A percentile compares a stretch with the other conserved stretches of the same genome.
Conservation (phyloP, 2,113 vertebrate genomes). For the Aegotheles bennettii region DNA sequence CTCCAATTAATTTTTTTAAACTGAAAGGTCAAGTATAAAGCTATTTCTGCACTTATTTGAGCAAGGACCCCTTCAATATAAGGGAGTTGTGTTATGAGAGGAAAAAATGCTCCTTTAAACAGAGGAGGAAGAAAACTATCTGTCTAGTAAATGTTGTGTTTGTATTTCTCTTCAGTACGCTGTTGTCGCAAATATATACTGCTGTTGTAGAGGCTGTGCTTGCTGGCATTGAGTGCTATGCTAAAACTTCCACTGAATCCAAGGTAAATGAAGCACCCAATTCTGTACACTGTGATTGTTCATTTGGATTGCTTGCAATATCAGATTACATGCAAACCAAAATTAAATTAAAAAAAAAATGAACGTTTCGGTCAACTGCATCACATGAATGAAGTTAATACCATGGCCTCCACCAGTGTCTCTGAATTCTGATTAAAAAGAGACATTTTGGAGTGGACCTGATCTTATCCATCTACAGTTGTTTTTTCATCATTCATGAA, state of each 20-base stretch:
- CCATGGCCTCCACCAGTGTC: not conserved
- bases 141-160: constrained; percentile 57
- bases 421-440: not conserved
- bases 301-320: constrained; percentile 10
- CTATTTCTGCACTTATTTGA: not conserved
- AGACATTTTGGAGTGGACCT: not conserved
- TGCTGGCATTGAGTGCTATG: constrained; percentile 89
- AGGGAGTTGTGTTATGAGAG: not conserved
- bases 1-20: not conserved
- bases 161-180: constrained; percentile 74
- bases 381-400: not conserved
- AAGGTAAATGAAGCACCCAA: constrained; percentile 77
- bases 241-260: constrained; percentile 79
- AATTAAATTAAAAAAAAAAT: accelerated
- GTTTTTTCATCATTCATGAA: not conserved
- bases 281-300: not conserved
- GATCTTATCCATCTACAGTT: not conserved
- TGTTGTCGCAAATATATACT: constrained; percentile 90
- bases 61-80: not conserved
- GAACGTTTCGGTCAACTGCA: accelerated
- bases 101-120: not conserved
- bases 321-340: not conserved
- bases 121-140: not conserved
- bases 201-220: constrained; percentile 89
- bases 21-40: not conserved